These are phyloP conservation scores for Cabera pusaria DNA, from an alignment of 2,888 invertebrate genomes.

Conservation along the genomic window DNA sequence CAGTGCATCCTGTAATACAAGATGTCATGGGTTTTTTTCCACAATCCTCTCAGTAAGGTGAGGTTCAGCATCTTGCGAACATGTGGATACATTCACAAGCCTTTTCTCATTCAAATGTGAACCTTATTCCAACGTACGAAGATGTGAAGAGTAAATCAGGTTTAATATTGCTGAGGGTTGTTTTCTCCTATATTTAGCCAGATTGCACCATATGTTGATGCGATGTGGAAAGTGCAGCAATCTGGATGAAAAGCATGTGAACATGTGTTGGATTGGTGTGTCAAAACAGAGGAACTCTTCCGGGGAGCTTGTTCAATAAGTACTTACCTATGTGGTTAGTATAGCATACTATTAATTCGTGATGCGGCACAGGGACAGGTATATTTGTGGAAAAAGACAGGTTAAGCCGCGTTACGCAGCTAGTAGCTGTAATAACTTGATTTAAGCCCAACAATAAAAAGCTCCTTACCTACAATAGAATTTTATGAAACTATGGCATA, in stretches of 20 bases:
- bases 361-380: no score
- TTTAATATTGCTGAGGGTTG: slow-evolving; percentile 17
- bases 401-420: no score
- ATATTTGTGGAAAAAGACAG: no score
- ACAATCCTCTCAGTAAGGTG: slow-evolving; percentile 69
- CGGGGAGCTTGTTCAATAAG: no score
- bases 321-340: no score
- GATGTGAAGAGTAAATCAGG: no score
- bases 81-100: slow-evolving; percentile 29
- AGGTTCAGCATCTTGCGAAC: slow-evolving; percentile 67
- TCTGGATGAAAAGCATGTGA: slow-evolving; percentile 30
- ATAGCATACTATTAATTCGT: no score
- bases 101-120: slow-evolving; percentile 1
- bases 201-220: slow-evolving; percentile 73
- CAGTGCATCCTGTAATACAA: slow-evolving; percentile 79
- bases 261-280: slow-evolving; percentile 35
- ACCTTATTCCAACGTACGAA: slow-evolving; percentile 22
- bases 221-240: slow-evolving; percentile 53
- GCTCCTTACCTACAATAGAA: no score
- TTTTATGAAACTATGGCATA: no score
- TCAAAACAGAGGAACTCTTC: slow-evolving; percentile 44
- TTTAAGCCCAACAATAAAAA: no score
- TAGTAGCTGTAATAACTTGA: no score
- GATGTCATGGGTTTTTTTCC: slow-evolving; percentile 68
- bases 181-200: slow-evolving; percentile 67